Evolutionary conservation across 2,888 invertebrate genomes (phyloP), one percentile per base, ranked within the genome.

Genomic region (Chloroclysta siterata): DNA sequence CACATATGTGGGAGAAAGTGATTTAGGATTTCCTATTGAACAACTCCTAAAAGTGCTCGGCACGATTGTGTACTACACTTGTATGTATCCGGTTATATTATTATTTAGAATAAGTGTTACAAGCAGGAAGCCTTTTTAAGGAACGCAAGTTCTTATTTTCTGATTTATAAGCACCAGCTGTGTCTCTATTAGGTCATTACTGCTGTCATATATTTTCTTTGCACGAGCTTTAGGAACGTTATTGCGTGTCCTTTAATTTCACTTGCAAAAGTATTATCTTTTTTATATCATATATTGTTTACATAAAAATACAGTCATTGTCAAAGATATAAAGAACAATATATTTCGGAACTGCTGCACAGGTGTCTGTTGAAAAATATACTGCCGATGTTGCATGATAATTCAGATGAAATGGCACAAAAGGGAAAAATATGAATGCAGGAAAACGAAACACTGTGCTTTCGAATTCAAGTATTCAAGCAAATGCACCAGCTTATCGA

Each of bases 11-110:
- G 79, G 83, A 78, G 81, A 84, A 87, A 87, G 85, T 87, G 89
- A 89, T 90, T 89, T 89, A 89, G 83, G 85, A 85, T 82, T 79
- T 75, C 79, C 76, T 77, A 84, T 89, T 87, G 81, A 87, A 87
- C 84, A 78, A 74, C 76, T 81, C 77, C 79, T 59, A 79, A 83
- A 84, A 83, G 84, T 77, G 76, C 73, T 79, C 71, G 75, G 78
- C 78, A 79, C 81, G 83, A 83, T 81, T 83, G 73, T 75, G 68
- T 70, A 68, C 66, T 72, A 73, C 73, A 75, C 74, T 73, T 78
- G 70, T 33, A 39, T 53, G 36, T 55, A 72, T 73, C 71, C 61
- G 59, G 68, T 69, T 71, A 29, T 47, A 55, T 52, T 62, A 55
- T 52, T 62, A 62, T 56, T 62, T 46, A 56, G 13, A 56, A 22